phyloP scores from a whole-genome alignment of 2,888 invertebrate genomes.

The Norana najaformis region DNA sequence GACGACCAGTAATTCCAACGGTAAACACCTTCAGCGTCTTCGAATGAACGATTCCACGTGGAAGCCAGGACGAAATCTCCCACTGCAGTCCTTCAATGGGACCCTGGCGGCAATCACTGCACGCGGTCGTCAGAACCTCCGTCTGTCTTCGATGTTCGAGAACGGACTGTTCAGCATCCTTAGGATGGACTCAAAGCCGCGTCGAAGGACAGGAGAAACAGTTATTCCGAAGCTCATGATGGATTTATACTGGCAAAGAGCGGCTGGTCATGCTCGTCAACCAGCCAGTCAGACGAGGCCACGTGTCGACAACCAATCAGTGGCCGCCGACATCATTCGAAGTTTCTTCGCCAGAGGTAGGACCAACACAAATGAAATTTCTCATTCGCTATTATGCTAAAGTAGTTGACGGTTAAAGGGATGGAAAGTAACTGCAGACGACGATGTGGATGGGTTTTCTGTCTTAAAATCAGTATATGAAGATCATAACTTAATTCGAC shows the following conservation, averaged over 20 bases:
- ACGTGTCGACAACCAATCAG: not conserved
- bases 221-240: not conserved
- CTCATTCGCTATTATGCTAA: not conserved
- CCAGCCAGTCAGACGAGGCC: not conserved
- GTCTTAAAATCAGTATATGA: too few relatives aligned
- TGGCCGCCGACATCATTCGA: not conserved
- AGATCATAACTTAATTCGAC: too few relatives aligned
- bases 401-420: too few relatives aligned
- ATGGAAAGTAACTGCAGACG: too few relatives aligned
- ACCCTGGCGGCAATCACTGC: not conserved
- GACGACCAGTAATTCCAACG: not conserved
- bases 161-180: not conserved
- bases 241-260: not conserved
- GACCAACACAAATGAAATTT: too few relatives aligned
- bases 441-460: too few relatives aligned
- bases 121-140: not conserved
- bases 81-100: not conserved
- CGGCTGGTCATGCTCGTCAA: not conserved
- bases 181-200: not conserved
- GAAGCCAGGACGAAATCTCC: conserved; percentile 5
- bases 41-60: not conserved
- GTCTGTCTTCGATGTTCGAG: not conserved
- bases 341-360: not conserved
- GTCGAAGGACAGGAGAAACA: not conserved
- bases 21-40: not conserved